Base-by-base conservation (phyloP, 2,888 invertebrate genomes). In the Allophyes oxyacanthae region DNA sequence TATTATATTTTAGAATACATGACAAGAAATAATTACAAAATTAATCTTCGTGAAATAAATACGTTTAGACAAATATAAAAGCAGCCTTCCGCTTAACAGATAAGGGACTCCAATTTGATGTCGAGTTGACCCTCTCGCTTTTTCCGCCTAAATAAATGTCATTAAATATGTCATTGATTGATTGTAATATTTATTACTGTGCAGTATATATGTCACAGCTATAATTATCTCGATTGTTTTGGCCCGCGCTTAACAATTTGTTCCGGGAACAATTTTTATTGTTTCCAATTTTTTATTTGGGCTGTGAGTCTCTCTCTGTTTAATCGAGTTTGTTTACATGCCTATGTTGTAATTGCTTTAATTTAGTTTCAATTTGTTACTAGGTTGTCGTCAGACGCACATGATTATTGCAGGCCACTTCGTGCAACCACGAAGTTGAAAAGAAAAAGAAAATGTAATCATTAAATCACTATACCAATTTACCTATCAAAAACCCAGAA, bases 101-200 rank as follows among this genome's bases (percentile, higher is more conserved):
- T 76, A 79, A 77, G 76, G 60, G 8, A 62, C 79, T 75, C 77
- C 81, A 84, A 85, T 87, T 85, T 82, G 84, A 85, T 81, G 82
- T 77, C 61, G 75, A 72, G 81, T 79, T 83, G 82, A 82, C 84
- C 84, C 76, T 72, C 76, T 71, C 80, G 54, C 64, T 61, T 85
- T 82, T 87, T 83, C 82, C 74, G 73, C 81, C 83, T 82, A 88
- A 88, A 88, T 85, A 89, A 88, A 88, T 85, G 85, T 82, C 85
- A 84, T 87, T 88, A 85, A 81, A 74, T 68, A 70, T 84, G 87
- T 77, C 88, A 86, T 82, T 89, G 90, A 90, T 88, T 84, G 88
- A 90, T 89, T 80, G 82, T 76, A 79, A 75, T 81, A 84, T 88
- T 85, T 86, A 84, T 87, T 79, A 81, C 80, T 73, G 38, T 61